phyloP scores from a whole-genome alignment of 2,888 invertebrate species.

The Synanthedon andrenaeformis region DNA sequence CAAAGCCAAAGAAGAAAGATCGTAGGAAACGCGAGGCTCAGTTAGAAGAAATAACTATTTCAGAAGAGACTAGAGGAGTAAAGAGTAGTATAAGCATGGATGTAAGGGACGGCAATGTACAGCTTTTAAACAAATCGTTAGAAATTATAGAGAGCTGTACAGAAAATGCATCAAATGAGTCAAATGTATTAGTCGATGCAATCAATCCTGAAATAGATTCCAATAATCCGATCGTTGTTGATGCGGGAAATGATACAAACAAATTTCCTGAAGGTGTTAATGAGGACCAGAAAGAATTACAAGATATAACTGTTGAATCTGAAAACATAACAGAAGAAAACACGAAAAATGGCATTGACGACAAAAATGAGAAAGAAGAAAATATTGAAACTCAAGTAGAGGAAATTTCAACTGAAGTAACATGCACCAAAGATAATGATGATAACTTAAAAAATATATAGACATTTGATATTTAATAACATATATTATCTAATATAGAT shows the following conservation, averaged over 20 bases:
- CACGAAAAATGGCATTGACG: constrained; percentile 5
- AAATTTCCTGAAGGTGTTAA: background rate
- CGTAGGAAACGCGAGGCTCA: constrained; percentile 42
- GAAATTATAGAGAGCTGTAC: constrained; percentile 26
- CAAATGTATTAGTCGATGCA: background rate
- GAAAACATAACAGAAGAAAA: no score
- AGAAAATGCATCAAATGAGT: constrained; percentile 4
- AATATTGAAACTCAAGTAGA: constrained; percentile 2
- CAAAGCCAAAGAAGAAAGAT: constrained; percentile 67
- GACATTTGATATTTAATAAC: no score
- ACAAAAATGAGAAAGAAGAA: constrained; percentile 11
- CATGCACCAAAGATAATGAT: no score
- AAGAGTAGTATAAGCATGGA: constrained; percentile 60
- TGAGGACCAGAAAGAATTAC: no score
- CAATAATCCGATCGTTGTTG: no score
- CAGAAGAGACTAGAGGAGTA: constrained; percentile 40
- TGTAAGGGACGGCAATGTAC: constrained; percentile 45
- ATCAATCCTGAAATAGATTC: background rate
- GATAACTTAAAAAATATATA: no score
- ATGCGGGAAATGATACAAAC: background rate
- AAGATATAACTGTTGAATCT: no score
- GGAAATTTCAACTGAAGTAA: no score
- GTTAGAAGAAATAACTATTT: constrained; percentile 32
- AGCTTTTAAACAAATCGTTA: constrained; percentile 43
- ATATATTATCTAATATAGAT: no score